Evolutionary conservation across 2,888 invertebrate genomes (phyloP), one percentile per base, ranked within the genome.

Genomic region (Eupithecia subumbrata): DNA sequence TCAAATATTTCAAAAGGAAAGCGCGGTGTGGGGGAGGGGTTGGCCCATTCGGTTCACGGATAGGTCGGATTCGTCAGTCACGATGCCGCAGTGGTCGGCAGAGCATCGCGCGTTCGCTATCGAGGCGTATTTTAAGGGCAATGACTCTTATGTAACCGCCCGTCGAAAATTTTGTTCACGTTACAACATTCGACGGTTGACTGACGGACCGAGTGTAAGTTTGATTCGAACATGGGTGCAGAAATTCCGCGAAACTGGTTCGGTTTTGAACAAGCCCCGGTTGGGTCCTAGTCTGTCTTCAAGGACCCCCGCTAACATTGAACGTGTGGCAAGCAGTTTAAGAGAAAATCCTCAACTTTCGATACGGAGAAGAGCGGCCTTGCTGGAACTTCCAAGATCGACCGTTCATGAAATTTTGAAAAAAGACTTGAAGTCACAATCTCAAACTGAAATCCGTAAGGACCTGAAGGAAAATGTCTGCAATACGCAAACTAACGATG

Each of bases 401-500:
- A 67, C 18, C 7, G 34, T 67, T 22, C 22, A 67, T 40, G 12
- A 40, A 40, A 67, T 40, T 37, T 66, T 66, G 37, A 66, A 66
- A 66, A 66, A 66, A 0, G 37, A 66, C 34, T 25, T 34, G 25
- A 66, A 66, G 66, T 66, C 18, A 18, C 37, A 11, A 11, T 25
- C 66, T 11, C n/a, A 66, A 8, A 37, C 11, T 64, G 30, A 64
- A 64, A 34, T 34, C n/a, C n/a, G 3, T 40, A 34, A 40, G 18
- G 66, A 66, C n/a, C 9, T 37, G 4, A 66, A 66, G 5, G 22
- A 67, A 40, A 40, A n/a, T 40, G 12, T 2, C 40, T 12, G 67
- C n/a, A 18, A 34, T 22, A 67, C 67, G 40, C 40, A 22, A 67
- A 22, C 80, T 78, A 68, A 79, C 71, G 63, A 81, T 81, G 78